Evolutionary conservation across 2,888 invertebrate species (phyloP).

Genomic region (Thymelicus sylvestris): DNA sequence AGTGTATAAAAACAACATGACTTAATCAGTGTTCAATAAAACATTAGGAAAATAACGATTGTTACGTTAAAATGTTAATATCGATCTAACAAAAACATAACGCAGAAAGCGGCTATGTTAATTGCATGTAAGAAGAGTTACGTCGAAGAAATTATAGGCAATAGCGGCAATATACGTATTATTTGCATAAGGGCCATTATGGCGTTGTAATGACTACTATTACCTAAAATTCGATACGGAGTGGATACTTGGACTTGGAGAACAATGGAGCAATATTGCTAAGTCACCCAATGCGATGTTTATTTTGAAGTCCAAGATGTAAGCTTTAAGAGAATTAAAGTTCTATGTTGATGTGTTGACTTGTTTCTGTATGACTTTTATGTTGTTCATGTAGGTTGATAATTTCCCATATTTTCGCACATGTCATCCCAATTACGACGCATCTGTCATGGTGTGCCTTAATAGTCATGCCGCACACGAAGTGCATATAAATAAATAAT

Average conservation of each 20-base stretch:
- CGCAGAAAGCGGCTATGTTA: neutral
- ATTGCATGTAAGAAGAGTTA: slow-evolving; percentile 13
- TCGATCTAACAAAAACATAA: slow-evolving; percentile 2
- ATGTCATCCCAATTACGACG: neutral
- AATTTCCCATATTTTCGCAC: neutral
- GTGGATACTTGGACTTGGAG: slow-evolving; percentile 21
- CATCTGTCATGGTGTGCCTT: too few relatives aligned
- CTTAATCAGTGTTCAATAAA: neutral
- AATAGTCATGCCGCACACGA: too few relatives aligned
- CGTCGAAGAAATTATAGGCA: slow-evolving; percentile 25
- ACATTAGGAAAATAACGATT: neutral
- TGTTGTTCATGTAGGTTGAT: too few relatives aligned
- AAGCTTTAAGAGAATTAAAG: neutral
- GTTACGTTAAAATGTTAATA: slow-evolving; percentile 6
- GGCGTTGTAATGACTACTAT: slow-evolving; percentile 28
- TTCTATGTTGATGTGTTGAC: neutral
- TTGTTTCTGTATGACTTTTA: neutral
- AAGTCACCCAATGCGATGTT: slow-evolving; percentile 27
- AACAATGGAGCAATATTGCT: slow-evolving; percentile 32
- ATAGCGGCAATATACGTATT: slow-evolving; percentile 20
- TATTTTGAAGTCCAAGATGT: slow-evolving; percentile 16
- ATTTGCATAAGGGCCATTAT: slow-evolving; percentile 36
- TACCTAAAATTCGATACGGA: slow-evolving; percentile 31
- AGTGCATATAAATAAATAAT: too few relatives aligned
- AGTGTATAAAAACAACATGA: neutral